These are phyloP conservation scores for Lepus townsendii DNA, from an alignment of 2,797 vertebrate species.

Conservation along the genomic window DNA sequence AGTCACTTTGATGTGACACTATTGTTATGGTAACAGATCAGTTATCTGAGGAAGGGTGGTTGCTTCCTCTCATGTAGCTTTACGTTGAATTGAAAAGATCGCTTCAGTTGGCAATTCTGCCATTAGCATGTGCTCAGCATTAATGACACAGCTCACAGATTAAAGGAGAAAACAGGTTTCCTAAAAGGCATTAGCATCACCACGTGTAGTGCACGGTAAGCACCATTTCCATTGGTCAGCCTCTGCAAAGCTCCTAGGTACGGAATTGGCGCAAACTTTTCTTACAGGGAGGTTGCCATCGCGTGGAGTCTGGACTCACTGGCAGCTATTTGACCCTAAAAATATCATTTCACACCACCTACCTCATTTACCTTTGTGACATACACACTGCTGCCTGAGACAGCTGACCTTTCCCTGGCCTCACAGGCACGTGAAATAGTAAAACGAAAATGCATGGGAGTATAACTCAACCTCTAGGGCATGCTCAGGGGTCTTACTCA, in stretches of 20 bases:
- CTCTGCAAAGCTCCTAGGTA: background rate
- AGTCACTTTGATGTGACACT: background rate
- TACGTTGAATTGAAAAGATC: conserved; percentile 35
- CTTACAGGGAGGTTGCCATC: background rate
- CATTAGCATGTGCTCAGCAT: conserved; percentile 30
- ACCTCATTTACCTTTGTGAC: background rate
- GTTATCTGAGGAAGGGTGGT: background rate
- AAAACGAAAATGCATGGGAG: conserved; percentile 36
- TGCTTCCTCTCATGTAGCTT: background rate
- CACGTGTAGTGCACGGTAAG: background rate
- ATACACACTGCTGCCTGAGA: background rate
- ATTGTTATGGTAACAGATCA: background rate
- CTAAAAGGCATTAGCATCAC: background rate
- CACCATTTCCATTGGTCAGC: background rate
- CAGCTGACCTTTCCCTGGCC: background rate
- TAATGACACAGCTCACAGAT: conserved; percentile 19
- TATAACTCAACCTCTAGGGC: background rate
- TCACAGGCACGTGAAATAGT: background rate
- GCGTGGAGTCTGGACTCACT: background rate
- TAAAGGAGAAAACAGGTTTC: background rate
- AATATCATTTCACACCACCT: background rate
- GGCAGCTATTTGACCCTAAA: background rate
- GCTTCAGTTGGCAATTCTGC: conserved; percentile 4
- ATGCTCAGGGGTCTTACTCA: background rate
- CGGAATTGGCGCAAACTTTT: background rate